Evolutionary conservation across 2,888 invertebrate genomes (phyloP).

Genomic region (Tigriopus californicus): DNA sequence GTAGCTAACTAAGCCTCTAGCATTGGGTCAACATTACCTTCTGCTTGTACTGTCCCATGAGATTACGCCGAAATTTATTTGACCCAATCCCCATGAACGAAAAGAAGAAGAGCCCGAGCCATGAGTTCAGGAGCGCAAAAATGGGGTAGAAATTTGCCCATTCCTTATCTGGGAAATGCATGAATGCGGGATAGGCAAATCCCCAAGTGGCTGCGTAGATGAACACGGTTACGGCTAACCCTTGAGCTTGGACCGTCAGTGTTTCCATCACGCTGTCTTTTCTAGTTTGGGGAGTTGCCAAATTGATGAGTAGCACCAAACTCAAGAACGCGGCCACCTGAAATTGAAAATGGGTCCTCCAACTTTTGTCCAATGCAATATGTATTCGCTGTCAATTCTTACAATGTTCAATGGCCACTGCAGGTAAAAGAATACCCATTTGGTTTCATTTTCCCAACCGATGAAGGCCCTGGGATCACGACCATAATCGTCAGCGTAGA

Average conservation of each 20-base stretch:
- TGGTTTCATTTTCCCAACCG: conserved; percentile 12
- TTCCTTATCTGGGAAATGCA: conserved; percentile 6
- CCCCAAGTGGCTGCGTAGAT: conserved; percentile 3
- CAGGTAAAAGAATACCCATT: conserved; percentile 1
- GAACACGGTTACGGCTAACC: neutral
- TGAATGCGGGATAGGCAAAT: conserved; percentile 10
- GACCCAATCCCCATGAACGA: conserved; percentile 19
- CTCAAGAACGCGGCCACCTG: neutral
- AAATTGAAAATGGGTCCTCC: no score
- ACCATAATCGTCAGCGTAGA: conserved; percentile 5
- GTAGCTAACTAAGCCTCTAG: no score
- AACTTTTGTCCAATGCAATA: neutral
- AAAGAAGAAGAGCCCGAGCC: conserved; percentile 18
- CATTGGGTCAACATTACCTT: no score
- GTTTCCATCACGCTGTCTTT: conserved; percentile 4
- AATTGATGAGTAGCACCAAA: conserved; percentile 1
- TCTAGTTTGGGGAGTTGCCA: neutral
- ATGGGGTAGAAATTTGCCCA: conserved; percentile 4
- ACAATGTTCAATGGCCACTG: neutral
- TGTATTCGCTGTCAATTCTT: neutral
- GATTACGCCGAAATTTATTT: conserved; percentile 16
- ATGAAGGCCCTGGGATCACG: conserved; percentile 9
- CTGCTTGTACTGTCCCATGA: neutral
- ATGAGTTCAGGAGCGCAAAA: conserved; percentile 11
- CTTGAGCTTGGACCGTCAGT: neutral